Evolutionary conservation across 2,113 vertebrate genomes (phyloP).

Genomic region (rabbit (Oryctolagus cuniculus)): mOryCun1.1 NC_091443.1:111315501-111316000

Average conservation of each 20-base stretch:
- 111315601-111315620: no score
- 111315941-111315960: not conserved
- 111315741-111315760: slow-evolving; percentile 39
- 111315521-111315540: no score
- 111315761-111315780: slow-evolving; percentile 23
- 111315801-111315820: slow-evolving; percentile 56
- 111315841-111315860: slow-evolving; percentile 60
- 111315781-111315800: slow-evolving; percentile 50
- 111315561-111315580: no score
- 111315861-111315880: not conserved
- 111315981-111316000: slow-evolving; percentile 28
- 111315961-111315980: slow-evolving; percentile 40
- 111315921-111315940: not conserved
- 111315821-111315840: slow-evolving; percentile 24
- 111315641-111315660: no score
- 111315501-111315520: no score
- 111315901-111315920: slow-evolving; percentile 54
- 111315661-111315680: no score
- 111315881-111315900: slow-evolving; percentile 53
- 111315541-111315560: no score
- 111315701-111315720: no score
- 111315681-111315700: no score
- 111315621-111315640: no score
- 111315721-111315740: not conserved
- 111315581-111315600: no score